Conservation (phyloP, 2,888 invertebrate genomes). For the Venusia cambrica region DNA sequence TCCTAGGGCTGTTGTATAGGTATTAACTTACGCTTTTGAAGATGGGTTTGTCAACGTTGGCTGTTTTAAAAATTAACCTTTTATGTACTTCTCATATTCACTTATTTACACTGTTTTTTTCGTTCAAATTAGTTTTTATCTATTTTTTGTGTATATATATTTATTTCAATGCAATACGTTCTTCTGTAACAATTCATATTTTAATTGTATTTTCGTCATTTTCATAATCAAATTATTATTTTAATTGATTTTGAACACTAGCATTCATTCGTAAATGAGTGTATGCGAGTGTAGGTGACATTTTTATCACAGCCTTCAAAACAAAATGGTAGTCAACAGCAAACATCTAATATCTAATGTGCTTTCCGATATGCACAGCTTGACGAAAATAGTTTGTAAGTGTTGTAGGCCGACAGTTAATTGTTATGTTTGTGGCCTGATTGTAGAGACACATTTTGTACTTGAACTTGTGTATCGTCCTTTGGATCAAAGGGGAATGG, state of each 20-base stretch:
- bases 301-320: slow-evolving; percentile 15
- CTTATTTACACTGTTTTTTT: neutral
- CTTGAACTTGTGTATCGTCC: slow-evolving; percentile 1
- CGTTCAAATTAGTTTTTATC: slow-evolving; percentile 5
- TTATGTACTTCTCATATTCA: neutral
- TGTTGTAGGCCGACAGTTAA: no score
- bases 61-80: slow-evolving; percentile 9
- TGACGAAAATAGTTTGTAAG: no score
- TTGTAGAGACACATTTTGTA: no score
- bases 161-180: slow-evolving; percentile 2
- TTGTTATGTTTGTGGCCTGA: no score
- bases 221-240: no score
- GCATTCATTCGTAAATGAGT: no score
- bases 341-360: slow-evolving; percentile 7
- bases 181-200: slow-evolving; percentile 2
- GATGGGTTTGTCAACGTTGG: slow-evolving; percentile 12
- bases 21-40: slow-evolving; percentile 13
- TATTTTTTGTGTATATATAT: slow-evolving; percentile 4
- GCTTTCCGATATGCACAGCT: no score
- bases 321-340: slow-evolving; percentile 13
- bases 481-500: neutral
- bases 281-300: no score
- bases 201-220: neutral
- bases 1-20: slow-evolving; percentile 8
- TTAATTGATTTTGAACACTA: no score